Evolutionary conservation across 2,888 invertebrate species (phyloP).

Genomic region (Amphiduros pacificus): DNA sequence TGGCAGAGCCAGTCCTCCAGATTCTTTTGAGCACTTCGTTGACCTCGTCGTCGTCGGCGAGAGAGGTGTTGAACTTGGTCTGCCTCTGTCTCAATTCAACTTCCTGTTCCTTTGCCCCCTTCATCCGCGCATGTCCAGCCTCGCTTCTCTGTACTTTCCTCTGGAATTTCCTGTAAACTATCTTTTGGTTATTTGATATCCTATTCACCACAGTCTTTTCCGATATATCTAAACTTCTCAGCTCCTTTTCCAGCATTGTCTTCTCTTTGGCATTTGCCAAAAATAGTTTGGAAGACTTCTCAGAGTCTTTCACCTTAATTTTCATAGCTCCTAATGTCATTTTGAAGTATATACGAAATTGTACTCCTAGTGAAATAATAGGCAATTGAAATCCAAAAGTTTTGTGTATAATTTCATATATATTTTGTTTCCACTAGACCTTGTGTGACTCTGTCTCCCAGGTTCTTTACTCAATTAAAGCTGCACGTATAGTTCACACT

Average conservation of each 20-base stretch:
- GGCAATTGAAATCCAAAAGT: no score
- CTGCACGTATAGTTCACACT: no score
- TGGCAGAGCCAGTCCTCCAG: background rate
- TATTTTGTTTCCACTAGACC: no score
- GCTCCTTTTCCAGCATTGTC: background rate
- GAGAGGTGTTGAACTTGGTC: background rate
- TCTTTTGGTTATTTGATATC: conserved; percentile 12
- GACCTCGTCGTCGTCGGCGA: background rate
- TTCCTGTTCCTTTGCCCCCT: background rate
- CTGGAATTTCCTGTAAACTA: conserved; percentile 1
- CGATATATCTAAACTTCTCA: background rate
- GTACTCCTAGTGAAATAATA: no score
- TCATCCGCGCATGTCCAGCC: background rate
- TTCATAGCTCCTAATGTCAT: background rate
- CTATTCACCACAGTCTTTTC: conserved; percentile 11
- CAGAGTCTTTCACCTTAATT: background rate
- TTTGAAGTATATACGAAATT: no score
- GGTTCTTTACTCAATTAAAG: no score
- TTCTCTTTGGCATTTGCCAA: conserved; percentile 8
- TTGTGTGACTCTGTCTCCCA: no score
- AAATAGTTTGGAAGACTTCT: conserved; percentile 8
- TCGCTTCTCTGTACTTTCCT: conserved; percentile 4
- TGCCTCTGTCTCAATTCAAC: background rate
- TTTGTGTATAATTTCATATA: no score
- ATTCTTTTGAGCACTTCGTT: conserved; percentile 1